phyloP scores from a whole-genome alignment of 2,888 invertebrate genomes.

The Leptinotarsa haldemani region DNA sequence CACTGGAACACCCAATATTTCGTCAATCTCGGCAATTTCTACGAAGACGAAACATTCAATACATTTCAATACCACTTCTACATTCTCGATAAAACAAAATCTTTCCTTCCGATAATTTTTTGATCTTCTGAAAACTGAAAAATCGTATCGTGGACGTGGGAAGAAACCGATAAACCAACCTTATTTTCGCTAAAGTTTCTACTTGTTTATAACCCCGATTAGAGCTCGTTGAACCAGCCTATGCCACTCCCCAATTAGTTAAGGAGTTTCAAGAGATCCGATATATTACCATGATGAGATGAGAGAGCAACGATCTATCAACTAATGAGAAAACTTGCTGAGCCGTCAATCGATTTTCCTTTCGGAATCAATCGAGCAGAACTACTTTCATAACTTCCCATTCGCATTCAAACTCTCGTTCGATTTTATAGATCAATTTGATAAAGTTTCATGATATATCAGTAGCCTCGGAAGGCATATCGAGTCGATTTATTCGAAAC shows the following conservation, averaged over 20 bases:
- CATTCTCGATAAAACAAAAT: no score
- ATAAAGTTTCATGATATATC: slow-evolving; percentile 25
- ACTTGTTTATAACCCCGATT: background rate
- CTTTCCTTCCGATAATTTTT: no score
- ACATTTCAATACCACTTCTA: no score
- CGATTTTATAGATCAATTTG: slow-evolving; percentile 24
- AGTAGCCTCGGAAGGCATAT: slow-evolving; percentile 1
- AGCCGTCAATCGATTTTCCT: slow-evolving; percentile 9
- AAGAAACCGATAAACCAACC: no score
- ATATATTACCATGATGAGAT: background rate
- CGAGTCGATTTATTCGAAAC: slow-evolving; percentile 16
- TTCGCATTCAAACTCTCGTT: background rate
- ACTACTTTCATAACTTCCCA: slow-evolving; percentile 19
- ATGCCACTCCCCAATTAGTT: background rate
- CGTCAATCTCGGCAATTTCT: no score
- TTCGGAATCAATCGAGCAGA: slow-evolving; percentile 24
- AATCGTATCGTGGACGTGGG: no score
- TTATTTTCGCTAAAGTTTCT: background rate
- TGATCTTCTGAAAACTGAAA: no score
- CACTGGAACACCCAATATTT: no score
- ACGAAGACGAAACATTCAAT: no score
- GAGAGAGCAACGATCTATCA: background rate
- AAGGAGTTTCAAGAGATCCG: background rate
- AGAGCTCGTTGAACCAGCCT: background rate
- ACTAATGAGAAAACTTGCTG: slow-evolving; percentile 11